Percentiles rank a stretch among this genome's conserved stretches.
phyloP scores from a whole-genome alignment of 2,797 vertebrate genomes.

The Spea hammondii region DNA sequence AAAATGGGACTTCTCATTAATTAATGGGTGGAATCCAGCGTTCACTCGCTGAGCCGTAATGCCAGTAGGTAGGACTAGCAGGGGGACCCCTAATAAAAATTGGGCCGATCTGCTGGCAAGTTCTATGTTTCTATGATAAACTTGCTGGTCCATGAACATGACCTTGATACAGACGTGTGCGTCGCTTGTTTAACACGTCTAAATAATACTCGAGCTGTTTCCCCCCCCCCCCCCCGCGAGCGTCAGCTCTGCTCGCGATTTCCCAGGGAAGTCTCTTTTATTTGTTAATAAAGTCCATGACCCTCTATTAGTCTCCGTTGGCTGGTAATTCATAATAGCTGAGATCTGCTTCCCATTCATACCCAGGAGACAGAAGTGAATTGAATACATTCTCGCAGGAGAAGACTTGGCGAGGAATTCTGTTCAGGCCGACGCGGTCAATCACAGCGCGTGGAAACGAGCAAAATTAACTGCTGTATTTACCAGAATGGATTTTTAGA shows the following conservation, averaged over 20 bases:
- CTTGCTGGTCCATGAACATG: not conserved
- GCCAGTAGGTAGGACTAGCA: not conserved
- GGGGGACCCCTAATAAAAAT: not conserved
- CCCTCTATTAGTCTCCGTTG: conserved; percentile 23
- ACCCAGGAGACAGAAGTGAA: conserved; percentile 33
- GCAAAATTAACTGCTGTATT: not conserved
- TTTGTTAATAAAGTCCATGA: conserved; percentile 33
- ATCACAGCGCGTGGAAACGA: not conserved
- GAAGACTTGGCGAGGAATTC: conserved; percentile 23
- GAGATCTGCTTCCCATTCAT: conserved; percentile 12
- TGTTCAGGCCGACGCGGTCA: not conserved
- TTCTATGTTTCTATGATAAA: conserved; percentile 5
- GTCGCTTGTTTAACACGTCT: no score
- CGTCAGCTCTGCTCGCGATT: no score
- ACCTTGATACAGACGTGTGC: no score
- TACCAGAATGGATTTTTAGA: no score
- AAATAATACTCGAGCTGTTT: not conserved
- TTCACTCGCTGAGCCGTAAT: no score
- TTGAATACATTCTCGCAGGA: conserved; percentile 36
- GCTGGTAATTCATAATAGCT: conserved; percentile 28
- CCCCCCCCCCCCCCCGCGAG: not conserved
- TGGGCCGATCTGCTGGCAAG: not conserved
- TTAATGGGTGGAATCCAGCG: no score
- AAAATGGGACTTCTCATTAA: no score
- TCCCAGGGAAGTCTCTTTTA: conserved; percentile 13